Conservation (phyloP, 2,113 vertebrate genomes). For the Tetrao urogallus region DNA sequence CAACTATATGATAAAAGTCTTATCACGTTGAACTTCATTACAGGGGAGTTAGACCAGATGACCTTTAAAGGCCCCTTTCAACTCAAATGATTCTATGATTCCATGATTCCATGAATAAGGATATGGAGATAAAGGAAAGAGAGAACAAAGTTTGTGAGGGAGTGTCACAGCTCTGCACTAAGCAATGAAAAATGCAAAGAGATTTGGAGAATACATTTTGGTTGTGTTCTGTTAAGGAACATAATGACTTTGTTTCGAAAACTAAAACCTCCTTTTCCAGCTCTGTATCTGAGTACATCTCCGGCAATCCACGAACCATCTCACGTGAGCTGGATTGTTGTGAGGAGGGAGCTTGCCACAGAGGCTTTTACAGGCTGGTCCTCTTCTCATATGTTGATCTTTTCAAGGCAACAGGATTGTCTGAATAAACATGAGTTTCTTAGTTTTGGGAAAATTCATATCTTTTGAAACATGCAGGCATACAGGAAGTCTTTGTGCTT, state of each 20-base stretch:
- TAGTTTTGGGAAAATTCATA: not conserved
- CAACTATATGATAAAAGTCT: not conserved
- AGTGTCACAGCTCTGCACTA: not conserved
- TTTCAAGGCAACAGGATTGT: not conserved
- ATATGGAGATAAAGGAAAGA: not conserved
- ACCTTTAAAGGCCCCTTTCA: not conserved
- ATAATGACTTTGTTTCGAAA: not conserved
- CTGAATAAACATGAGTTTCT: not conserved
- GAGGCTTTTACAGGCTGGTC: not conserved
- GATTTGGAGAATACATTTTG: not conserved
- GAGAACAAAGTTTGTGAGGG: not conserved
- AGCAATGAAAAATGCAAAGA: not conserved
- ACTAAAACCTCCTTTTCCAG: not conserved
- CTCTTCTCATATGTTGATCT: not conserved
- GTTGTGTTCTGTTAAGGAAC: not conserved
- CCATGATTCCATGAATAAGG: not conserved
- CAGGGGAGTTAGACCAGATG: not conserved
- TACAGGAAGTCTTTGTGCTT: not conserved
- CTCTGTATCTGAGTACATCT: not conserved
- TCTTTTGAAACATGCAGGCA: not conserved
- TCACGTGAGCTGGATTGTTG: not conserved
- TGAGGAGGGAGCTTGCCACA: not conserved
- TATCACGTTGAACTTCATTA: not conserved
- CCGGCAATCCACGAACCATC: not conserved
- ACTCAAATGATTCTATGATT: not conserved